These are phyloP conservation scores for Chironomus tepperi DNA, from an alignment of 1,140 invertebrate species.

Conservation along the genomic window DNA sequence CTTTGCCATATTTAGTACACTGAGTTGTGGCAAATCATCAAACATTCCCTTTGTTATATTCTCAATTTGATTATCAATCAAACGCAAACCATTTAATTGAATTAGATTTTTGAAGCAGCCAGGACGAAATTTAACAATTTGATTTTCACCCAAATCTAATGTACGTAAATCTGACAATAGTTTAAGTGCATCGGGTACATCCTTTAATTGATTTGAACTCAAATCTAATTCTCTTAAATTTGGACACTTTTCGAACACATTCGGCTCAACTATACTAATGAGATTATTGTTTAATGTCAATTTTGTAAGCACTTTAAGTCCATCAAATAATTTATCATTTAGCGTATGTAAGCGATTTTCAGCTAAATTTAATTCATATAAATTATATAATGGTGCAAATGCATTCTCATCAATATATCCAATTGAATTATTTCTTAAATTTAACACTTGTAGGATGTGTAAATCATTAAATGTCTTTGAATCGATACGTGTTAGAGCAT, in stretches of 20 bases:
- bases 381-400: conserved; percentile 74
- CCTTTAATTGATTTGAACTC: conserved; percentile 70
- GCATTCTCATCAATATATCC: conserved; percentile 78
- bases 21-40: conserved; percentile 68
- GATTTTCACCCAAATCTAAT: conserved; percentile 79
- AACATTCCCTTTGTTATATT: conserved; percentile 79
- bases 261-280: conserved; percentile 65
- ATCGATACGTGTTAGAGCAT: conserved; percentile 70
- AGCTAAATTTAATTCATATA: conserved; percentile 76
- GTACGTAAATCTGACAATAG: conserved; percentile 75
- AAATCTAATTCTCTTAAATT: conserved; percentile 84
- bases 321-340: conserved; percentile 73
- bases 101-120: conserved; percentile 74
- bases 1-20: conserved; percentile 76
- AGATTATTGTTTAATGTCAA: conserved; percentile 77
- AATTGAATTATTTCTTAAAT: conserved; percentile 79
- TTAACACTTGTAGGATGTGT: conserved; percentile 77
- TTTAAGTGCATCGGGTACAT: conserved; percentile 72
- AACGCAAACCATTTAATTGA: conserved; percentile 70
- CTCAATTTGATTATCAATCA: conserved; percentile 79
- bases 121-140: conserved; percentile 67
- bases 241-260: conserved; percentile 84
- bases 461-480: conserved; percentile 78
- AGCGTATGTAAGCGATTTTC: conserved; percentile 75
- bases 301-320: conserved; percentile 72